Evolutionary conservation across 2,888 invertebrate species (phyloP).

Genomic region (Dasypolia templi): DNA sequence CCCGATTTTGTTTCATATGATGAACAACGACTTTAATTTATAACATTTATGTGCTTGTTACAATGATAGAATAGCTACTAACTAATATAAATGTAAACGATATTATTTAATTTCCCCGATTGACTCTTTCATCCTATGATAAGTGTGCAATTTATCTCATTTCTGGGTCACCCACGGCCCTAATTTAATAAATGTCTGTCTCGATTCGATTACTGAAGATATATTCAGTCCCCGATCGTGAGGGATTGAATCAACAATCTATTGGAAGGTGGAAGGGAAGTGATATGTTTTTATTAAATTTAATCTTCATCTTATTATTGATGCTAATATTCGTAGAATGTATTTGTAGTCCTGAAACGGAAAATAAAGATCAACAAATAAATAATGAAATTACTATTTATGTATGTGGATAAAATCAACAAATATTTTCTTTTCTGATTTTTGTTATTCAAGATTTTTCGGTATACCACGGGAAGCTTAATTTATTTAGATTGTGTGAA

Average conservation of each 20-base stretch:
- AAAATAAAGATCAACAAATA: too few species aligned
- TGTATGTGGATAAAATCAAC: too few species aligned
- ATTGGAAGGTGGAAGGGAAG: conserved; percentile 15
- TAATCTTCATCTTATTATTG: not conserved
- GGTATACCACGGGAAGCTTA: too few species aligned
- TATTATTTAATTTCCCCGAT: conserved; percentile 43
- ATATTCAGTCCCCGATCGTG: conserved; percentile 44
- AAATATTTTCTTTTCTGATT: too few species aligned
- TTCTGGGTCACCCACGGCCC: conserved; percentile 46
- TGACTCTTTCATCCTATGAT: conserved; percentile 39
- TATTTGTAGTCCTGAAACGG: too few species aligned
- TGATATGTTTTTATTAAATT: conserved; percentile 38
- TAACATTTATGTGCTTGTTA: too few species aligned
- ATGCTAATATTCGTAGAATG: not conserved
- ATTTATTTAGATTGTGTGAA: too few species aligned
- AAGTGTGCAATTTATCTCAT: conserved; percentile 54
- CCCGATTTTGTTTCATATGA: too few species aligned
- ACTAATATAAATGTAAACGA: conserved; percentile 3
- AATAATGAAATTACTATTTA: too few species aligned
- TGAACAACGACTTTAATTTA: too few species aligned
- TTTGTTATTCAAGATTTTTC: too few species aligned
- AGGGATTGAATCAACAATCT: conserved; percentile 48
- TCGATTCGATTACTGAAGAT: conserved; percentile 56
- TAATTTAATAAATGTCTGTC: conserved; percentile 64
- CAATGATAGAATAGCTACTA: not conserved